phyloP scores from a whole-genome alignment of 2,797 vertebrate species.

The Acomys russatus region DNA sequence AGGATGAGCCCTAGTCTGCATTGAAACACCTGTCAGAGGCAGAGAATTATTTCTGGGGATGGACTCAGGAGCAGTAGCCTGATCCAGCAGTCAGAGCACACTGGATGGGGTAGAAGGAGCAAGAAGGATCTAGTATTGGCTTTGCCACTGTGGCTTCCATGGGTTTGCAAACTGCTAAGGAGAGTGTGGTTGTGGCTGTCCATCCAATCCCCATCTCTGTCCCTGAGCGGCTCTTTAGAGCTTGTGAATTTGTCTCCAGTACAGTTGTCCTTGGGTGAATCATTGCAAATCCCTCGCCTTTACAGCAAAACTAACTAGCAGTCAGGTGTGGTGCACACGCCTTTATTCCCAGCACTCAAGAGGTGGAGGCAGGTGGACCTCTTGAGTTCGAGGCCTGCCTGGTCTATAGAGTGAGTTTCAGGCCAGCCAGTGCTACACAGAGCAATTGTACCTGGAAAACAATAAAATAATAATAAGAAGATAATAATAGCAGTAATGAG shows the following conservation, averaged over 20 bases:
- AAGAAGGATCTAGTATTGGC: not conserved
- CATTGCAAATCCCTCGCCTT: not conserved
- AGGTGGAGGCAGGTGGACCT: not conserved
- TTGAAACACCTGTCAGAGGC: not conserved
- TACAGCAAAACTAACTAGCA: conserved; percentile 23
- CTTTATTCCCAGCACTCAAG: not conserved
- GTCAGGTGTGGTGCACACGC: too few relatives aligned
- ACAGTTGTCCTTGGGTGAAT: not conserved
- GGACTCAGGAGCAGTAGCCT: not conserved
- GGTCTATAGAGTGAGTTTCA: not conserved
- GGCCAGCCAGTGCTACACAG: not conserved
- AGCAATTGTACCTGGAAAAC: not conserved
- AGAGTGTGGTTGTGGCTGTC: not conserved
- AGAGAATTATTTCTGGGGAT: not conserved
- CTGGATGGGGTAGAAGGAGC: not conserved
- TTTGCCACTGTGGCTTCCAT: not conserved
- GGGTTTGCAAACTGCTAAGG: conserved; percentile 13
- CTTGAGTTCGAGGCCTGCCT: not conserved
- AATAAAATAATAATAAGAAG: not conserved
- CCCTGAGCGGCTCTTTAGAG: not conserved
- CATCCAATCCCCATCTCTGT: not conserved
- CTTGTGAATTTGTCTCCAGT: not conserved
- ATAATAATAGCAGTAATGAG: not conserved
- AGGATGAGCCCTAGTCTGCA: not conserved
- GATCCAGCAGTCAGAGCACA: not conserved